Base-by-base conservation (phyloP, 1,140 invertebrate genomes). In the Drusus annulatus region DNA sequence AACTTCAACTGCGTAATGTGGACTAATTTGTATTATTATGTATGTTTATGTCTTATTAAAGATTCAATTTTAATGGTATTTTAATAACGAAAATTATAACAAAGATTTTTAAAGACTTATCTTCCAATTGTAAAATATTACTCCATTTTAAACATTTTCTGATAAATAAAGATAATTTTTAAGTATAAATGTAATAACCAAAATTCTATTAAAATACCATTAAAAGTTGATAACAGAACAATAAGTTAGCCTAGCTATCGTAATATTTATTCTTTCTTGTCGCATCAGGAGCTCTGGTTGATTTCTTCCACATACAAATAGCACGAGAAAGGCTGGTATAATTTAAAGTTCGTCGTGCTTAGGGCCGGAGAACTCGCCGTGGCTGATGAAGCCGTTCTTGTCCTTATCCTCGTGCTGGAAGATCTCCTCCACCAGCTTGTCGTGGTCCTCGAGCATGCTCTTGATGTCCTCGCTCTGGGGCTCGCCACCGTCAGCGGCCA, bases 391-490 rank as follows among this genome's bases (percentile, higher is more conserved):
- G 50, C 97, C 98, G 86, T 98, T 97, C 88, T 96, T 97, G 87
- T 98, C 96, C 87, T 96, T 96, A 87, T 98, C 97, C 89, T 99
- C 97, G 86, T 98, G 97, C 87, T 98, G 95, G 92, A 99, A 98
- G 83, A 98, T 98, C 86, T 98, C 97, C 86, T 98, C 96, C 1
- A 98, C 95, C 21, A 98, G 91, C 87, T 98, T 97, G 86, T 98
- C 96, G 87, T 98, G 95, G 85, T 97, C 96, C 69, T 93, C 94
- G 31, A 97, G 85, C 93, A 97, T 96, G 85, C 95, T 95, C 85
- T 96, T 95, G 80, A 96, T 91, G 84, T 96, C 95, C 10, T 96
- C 95, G 69, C 91, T 94, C 58, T 90, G 90, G 65, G 91, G 89
- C 80, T 94, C 92, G 65, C 91, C 91, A 16, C 91, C 92, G 81